Conservation (phyloP, 2,888 invertebrate genomes). For the Lissocephala sabroskyi region DNA sequence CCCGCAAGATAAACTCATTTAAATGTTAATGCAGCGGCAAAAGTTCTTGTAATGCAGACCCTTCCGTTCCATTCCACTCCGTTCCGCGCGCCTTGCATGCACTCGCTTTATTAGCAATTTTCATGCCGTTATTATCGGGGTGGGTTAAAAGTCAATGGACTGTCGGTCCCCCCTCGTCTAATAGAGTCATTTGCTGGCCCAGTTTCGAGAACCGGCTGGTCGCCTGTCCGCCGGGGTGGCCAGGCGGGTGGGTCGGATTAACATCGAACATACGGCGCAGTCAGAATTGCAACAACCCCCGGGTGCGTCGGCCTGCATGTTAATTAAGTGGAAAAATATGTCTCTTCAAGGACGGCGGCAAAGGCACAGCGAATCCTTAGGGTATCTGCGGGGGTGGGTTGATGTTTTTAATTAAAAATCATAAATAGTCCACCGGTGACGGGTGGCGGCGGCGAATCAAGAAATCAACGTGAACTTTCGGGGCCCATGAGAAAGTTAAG, state of each 20-base stretch:
- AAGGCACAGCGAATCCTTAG: conserved; percentile 10
- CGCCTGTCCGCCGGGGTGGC: no score
- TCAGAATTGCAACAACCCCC: conserved; percentile 56
- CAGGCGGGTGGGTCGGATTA: no score
- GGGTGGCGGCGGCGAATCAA: no score
- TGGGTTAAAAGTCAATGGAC: conserved; percentile 1
- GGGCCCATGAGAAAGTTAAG: no score
- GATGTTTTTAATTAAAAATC: conserved; percentile 1
- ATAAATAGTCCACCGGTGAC: no score
- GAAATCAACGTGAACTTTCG: no score
- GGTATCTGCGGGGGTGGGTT: background rate
- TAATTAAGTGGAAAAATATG: conserved; percentile 57
- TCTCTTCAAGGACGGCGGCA: conserved; percentile 18
- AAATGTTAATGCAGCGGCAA: conserved; percentile 58
- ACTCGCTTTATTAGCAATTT: background rate
- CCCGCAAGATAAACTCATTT: conserved; percentile 30
- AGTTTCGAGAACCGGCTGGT: conserved; percentile 12
- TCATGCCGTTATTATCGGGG: conserved; percentile 2
- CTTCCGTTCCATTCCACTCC: background rate
- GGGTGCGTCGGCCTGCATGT: conserved; percentile 45
- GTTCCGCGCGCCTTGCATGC: background rate
- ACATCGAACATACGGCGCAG: no score
- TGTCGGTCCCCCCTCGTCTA: background rate
- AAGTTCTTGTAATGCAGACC: conserved; percentile 34
- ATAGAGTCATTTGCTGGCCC: background rate